Evolutionary conservation across 2,797 vertebrate genomes (phyloP).

Genomic region (Chloroceryle amazona): DNA sequence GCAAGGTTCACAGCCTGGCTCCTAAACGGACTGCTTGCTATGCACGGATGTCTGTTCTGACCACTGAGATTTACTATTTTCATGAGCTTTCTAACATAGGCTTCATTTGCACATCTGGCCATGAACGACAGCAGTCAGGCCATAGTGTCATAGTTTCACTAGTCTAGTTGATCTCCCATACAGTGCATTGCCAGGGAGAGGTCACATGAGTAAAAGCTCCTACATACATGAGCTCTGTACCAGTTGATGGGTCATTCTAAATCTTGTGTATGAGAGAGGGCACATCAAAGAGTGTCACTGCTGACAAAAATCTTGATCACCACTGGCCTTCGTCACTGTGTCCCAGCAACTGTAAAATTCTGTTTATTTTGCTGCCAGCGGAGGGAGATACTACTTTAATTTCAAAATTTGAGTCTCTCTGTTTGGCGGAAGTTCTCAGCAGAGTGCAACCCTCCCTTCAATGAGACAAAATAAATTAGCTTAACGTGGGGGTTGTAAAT

Average conservation of each 20-base stretch:
- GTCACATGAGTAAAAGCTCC: neutral
- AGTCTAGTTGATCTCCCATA: neutral
- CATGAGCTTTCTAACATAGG: neutral
- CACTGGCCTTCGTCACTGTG: neutral
- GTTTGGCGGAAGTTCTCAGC: neutral
- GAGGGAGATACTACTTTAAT: neutral
- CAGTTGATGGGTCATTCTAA: accelerated
- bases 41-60: neutral
- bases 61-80: neutral
- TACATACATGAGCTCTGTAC: accelerated
- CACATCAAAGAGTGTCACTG: neutral
- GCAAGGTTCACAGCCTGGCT: neutral
- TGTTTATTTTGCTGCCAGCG: accelerated
- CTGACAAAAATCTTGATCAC: neutral
- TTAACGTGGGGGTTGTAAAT: neutral
- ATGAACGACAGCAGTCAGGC: neutral
- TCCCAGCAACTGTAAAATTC: accelerated
- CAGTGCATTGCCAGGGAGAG: neutral
- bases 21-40: accelerated
- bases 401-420: neutral
- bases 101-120: neutral
- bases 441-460: neutral
- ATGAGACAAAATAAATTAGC: neutral
- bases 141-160: neutral
- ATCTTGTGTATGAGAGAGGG: neutral